Evolutionary conservation across 2,888 invertebrate species (phyloP), one percentile per base, ranked within the genome.

Genomic region (Dasypolia templi): DNA sequence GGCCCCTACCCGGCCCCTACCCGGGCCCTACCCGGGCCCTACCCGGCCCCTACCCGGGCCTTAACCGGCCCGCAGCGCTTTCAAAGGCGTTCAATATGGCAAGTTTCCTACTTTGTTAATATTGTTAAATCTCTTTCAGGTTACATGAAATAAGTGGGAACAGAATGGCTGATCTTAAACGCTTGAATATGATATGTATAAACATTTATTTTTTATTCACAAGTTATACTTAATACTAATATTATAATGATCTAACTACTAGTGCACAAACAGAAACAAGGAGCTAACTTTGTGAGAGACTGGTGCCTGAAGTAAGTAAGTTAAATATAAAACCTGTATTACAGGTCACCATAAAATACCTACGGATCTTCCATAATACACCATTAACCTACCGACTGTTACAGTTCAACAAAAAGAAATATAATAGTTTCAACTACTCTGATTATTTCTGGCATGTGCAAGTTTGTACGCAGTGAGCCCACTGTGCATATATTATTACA

Each of bases 61-160:
- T n/a, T n/a, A n/a, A n/a, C n/a, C n/a, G n/a, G n/a, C n/a, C 65
- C 22, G 22, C 51, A 26, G 9, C 17, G 19, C 7, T 74, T 58
- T 39, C 51, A 61, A 44, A 55, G 35, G 49, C 44, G 32, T n/a
- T 58, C 39, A 42, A 53, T 66, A 39, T 19, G 53, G 12, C 73
- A 46, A 62, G 44, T 56, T 61, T 29, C 14, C 19, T 17, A 55
- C 55, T 35, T 61, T 12, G 22, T 5, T 51, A 51, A 32, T 64
- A 59, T 63, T 26, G 51, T 63, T 35, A 32, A 72, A 61, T 64
- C 17, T 63, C 22, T n/a, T 17, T 9, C 73, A 71, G n/a, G 19
- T 51, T 39, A 9, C 19, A 17, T n/a, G 11, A 17, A 42, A 46
- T 42, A 12, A 26, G 7, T 29, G 12, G 17, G 6, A 14, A 3